phyloP scores from a whole-genome alignment of 30 jellyfish, hydroid and myxozoan genomes.

The Cassiopea xamachana region DNA sequence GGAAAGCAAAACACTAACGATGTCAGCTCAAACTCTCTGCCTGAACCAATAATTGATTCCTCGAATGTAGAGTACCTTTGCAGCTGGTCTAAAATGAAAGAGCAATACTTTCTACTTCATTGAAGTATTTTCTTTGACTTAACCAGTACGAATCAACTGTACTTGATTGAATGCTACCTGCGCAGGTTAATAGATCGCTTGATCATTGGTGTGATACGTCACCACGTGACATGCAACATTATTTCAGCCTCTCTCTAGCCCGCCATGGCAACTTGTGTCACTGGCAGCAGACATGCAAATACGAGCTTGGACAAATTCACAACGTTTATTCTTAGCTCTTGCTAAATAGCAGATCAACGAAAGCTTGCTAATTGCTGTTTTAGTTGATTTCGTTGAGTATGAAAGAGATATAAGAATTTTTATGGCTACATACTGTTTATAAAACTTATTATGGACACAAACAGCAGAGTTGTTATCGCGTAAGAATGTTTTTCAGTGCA shows the following conservation, averaged over 20 bases:
- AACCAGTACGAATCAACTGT: constrained; percentile 22
- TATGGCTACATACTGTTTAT: no score
- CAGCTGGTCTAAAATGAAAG: neutral
- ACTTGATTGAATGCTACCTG: constrained; percentile 55
- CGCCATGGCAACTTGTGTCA: constrained; percentile 35
- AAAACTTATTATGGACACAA: no score
- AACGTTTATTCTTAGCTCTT: neutral
- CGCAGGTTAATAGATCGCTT: constrained; percentile 46
- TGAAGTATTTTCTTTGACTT: neutral
- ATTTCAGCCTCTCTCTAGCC: neutral
- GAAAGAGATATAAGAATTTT: neutral
- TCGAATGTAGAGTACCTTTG: neutral
- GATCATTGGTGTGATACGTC: constrained; percentile 7
- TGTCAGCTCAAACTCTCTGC: no score
- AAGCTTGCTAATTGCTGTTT: neutral
- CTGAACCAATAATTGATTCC: neutral
- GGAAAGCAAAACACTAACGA: no score
- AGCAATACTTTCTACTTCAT: neutral
- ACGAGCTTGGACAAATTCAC: neutral
- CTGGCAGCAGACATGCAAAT: neutral
- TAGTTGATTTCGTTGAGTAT: neutral
- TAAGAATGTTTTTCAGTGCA: no score
- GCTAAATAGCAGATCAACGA: neutral
- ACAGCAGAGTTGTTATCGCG: no score
- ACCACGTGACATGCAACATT: constrained; percentile 18